These are phyloP conservation scores for Schizopygopsis malacanthus DNA, from an alignment of 2,797 vertebrate genomes.

Conservation along the genomic window DNA sequence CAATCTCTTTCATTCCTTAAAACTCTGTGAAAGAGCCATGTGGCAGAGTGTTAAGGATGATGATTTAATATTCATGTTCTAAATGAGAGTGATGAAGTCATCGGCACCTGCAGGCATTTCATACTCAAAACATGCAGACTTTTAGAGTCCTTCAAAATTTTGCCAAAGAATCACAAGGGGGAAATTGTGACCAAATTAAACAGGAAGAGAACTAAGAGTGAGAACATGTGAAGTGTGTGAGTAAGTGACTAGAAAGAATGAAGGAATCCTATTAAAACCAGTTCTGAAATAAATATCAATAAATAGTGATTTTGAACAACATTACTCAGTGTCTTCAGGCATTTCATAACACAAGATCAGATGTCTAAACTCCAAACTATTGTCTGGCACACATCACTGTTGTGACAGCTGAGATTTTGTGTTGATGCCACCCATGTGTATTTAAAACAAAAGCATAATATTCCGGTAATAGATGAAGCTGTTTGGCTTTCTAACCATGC, in stretches of 20 bases:
- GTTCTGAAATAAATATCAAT: background rate
- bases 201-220: background rate
- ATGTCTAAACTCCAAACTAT: background rate
- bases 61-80: constrained; percentile 45
- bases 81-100: constrained; percentile 44
- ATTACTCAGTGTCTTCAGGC: background rate
- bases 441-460: constrained; percentile 57
- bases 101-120: constrained; percentile 44
- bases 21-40: constrained; percentile 41
- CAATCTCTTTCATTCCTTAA: constrained; percentile 46
- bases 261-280: constrained; percentile 15
- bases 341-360: background rate
- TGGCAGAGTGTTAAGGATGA: constrained; percentile 41
- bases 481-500: constrained; percentile 41
- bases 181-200: background rate
- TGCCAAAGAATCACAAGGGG: background rate
- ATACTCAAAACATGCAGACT: constrained; percentile 20
- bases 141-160: background rate
- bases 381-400: background rate
- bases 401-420: background rate
- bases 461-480: constrained; percentile 60
- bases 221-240: background rate
- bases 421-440: constrained; percentile 16
- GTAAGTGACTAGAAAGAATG: background rate
- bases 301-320: background rate